Percentiles rank a stretch among this genome's conserved stretches.
Conservation (phyloP, 1,140 invertebrate species). For the Reticulitermes speratus region DNA sequence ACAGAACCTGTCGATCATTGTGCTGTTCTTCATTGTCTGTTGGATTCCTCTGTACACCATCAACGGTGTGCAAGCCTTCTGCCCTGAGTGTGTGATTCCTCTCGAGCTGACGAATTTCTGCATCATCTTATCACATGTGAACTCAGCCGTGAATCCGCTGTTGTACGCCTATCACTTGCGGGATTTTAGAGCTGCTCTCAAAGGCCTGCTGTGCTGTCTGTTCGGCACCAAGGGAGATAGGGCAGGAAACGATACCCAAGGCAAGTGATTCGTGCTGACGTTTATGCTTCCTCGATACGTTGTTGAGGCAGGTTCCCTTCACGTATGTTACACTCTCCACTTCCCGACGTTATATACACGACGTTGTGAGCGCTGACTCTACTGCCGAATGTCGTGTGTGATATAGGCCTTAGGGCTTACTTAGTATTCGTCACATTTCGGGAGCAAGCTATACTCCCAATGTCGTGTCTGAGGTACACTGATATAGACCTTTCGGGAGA, state of each 20-base stretch:
- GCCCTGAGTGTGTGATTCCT: slow-evolving; percentile 63
- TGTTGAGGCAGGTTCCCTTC: background rate
- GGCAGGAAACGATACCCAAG: background rate
- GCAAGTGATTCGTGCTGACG: background rate
- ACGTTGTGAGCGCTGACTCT: too few relatives aligned
- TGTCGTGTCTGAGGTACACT: too few relatives aligned
- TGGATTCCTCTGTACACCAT: slow-evolving; percentile 92
- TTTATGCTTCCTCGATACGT: too few relatives aligned
- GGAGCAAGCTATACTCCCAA: too few relatives aligned
- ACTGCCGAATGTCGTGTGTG: too few relatives aligned
- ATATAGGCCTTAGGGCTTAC: too few relatives aligned
- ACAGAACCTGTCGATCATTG: slow-evolving; percentile 86
- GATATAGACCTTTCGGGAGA: too few relatives aligned
- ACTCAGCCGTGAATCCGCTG: slow-evolving; percentile 84
- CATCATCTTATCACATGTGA: slow-evolving; percentile 85
- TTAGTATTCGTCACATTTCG: too few relatives aligned
- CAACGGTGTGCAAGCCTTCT: slow-evolving; percentile 84
- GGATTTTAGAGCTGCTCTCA: slow-evolving; percentile 74
- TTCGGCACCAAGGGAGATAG: background rate
- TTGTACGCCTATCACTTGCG: slow-evolving; percentile 87
- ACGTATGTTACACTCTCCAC: background rate
- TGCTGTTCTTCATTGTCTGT: slow-evolving; percentile 88
- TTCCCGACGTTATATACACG: background rate
- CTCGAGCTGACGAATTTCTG: slow-evolving; percentile 71
- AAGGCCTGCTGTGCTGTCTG: slow-evolving; percentile 35